These are phyloP conservation scores for Ichneumoninae sp. DNA, from an alignment of 2,888 invertebrate species.

Conservation along the genomic window DNA sequence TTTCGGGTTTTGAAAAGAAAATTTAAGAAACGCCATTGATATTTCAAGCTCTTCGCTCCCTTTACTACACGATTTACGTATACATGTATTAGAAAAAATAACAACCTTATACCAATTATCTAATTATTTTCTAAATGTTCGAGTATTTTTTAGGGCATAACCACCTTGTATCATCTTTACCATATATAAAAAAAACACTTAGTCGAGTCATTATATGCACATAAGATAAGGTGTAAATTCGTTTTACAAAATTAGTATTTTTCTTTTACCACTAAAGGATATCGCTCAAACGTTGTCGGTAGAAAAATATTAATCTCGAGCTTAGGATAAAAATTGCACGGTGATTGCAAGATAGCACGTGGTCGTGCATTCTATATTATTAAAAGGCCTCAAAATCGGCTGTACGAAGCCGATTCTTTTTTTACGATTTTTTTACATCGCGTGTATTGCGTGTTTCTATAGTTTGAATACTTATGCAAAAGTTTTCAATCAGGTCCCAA, in stretches of 20 bases:
- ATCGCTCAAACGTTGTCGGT: background rate
- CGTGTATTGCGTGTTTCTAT: no score
- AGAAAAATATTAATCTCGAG: slow-evolving; percentile 24
- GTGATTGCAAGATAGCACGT: background rate
- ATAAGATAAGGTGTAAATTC: background rate
- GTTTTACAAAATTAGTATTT: background rate
- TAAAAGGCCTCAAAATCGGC: background rate
- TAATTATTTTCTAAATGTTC: slow-evolving; percentile 16
- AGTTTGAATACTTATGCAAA: background rate
- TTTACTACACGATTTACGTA: slow-evolving; percentile 34
- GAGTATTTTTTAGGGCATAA: slow-evolving; percentile 44
- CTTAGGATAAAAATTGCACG: background rate
- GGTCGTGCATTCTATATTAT: background rate
- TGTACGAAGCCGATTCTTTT: background rate
- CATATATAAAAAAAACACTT: background rate
- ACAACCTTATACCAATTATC: slow-evolving; percentile 21
- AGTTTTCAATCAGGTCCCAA: slow-evolving; percentile 38
- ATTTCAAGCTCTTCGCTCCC: slow-evolving; percentile 8
- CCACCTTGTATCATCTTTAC: slow-evolving; percentile 11
- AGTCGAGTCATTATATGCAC: background rate
- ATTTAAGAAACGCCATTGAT: background rate
- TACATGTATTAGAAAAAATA: slow-evolving; percentile 43
- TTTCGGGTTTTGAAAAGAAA: background rate
- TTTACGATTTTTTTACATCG: background rate
- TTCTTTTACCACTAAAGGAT: background rate